A percentile compares a stretch with the other conserved stretches of the same genome.
Evolutionary conservation across 2,113 vertebrate genomes (phyloP).

Genomic region (Saiga tatarica): DNA sequence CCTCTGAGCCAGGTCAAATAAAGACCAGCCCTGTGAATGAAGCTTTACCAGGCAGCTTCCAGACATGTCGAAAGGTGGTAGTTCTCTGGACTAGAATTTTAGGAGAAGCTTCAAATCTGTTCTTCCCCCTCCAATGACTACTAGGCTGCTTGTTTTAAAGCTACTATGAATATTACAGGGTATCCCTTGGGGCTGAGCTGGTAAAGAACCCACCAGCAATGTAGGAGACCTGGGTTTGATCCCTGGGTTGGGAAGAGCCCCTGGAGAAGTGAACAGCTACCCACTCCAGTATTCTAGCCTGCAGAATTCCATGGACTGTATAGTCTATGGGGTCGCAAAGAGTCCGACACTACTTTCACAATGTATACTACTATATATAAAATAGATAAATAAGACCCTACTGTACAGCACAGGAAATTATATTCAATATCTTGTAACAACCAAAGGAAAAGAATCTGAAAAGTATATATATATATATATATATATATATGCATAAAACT

Average conservation of each 20-base stretch:
- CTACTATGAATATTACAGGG: not conserved
- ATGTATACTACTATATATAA: not conserved
- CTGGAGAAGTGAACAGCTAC: not conserved
- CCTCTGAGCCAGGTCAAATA: not conserved
- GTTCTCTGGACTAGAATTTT: not conserved
- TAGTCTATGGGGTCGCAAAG: not conserved
- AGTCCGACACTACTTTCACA: not conserved
- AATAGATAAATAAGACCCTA: not conserved
- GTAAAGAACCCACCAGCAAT: not conserved
- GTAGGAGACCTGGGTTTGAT: not conserved
- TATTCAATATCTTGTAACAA: not conserved
- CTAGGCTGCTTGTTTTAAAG: not conserved
- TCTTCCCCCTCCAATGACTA: not conserved
- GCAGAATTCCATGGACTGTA: not conserved
- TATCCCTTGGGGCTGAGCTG: not conserved
- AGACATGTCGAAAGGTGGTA: not conserved
- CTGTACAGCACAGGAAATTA: not conserved
- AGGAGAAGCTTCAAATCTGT: not conserved
- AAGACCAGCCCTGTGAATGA: not conserved
- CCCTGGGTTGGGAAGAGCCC: not conserved
- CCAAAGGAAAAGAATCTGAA: not conserved
- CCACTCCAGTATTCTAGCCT: not conserved
- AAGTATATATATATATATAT: not conserved
- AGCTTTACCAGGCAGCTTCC: not conserved
- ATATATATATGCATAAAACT: not conserved